Evolutionary conservation across 2,113 vertebrate species (phyloP).

Genomic region (Cinclus mexicanus): DNA sequence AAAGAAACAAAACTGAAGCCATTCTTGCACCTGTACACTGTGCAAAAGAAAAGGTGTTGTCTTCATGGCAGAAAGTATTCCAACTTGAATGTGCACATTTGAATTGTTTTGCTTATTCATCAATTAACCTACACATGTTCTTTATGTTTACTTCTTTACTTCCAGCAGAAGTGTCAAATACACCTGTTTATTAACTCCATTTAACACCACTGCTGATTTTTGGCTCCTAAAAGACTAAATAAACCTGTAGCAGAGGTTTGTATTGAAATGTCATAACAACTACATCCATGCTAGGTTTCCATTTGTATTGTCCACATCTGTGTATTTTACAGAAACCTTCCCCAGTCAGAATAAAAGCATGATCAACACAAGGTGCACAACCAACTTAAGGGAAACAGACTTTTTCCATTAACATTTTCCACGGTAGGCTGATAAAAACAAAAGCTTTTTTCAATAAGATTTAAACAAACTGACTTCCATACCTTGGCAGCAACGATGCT

Average conservation of each 20-base stretch:
- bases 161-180: background rate
- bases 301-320: background rate
- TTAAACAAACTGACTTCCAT: constrained; percentile 41
- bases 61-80: background rate
- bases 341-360: background rate
- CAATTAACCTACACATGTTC: background rate
- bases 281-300: background rate
- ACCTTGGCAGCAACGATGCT: constrained; percentile 99
- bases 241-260: background rate
- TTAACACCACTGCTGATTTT: background rate
- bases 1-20: background rate
- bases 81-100: background rate
- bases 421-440: background rate
- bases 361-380: background rate
- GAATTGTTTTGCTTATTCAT: background rate
- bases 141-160: background rate
- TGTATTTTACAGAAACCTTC: background rate
- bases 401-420: background rate
- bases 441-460: background rate
- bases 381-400: background rate
- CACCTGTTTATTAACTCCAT: background rate
- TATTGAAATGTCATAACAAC: background rate
- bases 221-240: background rate
- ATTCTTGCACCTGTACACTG: background rate
- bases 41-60: background rate